Evolutionary conservation across 1,140 invertebrate genomes (phyloP), one percentile per base, ranked within the genome.

Genomic region (Helicoverpa zea): DNA sequence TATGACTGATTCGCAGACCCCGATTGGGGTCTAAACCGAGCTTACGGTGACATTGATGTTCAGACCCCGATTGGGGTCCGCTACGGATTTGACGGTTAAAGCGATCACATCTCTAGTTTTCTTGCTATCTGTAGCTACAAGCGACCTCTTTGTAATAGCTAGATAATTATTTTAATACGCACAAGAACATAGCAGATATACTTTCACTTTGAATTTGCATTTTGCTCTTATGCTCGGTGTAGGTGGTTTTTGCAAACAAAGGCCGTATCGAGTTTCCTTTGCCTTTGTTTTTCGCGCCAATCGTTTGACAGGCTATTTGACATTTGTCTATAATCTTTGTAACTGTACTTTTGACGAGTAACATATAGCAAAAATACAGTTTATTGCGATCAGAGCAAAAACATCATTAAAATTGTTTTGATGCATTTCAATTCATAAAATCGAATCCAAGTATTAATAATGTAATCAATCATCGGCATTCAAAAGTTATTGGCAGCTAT

Each of bases 111-210:
- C 47, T 59, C 16, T 1, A 61, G 23, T 14, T 73, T 80, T 63
- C 29, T 63, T 84, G 77, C 49, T 63, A 75, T 80, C 84, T 77
- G 75, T 87, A 81, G 72, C 82, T 84, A 77, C 35, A 81, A 81
- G 70, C 80, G 80, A 79, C 74, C 74, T 77, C 74, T 77, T 81
- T 78, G 75, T 73, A 72, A 73, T 83, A 80, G 66, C 59, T 30
- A 83, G 82, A 86, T 86, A 88, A 89, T 89, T 87, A 87, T 86
- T 88, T 88, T 88, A 88, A 84, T 88, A 84, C 86, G 83, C 78
- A 83, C 82, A 83, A 85, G 82, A 87, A 82, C 79, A 82, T 72
- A 81, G 79, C 54, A 76, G 64, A 64, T 73, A 82, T 85, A 87
- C 88, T 89, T 88, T 89, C 88, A 84, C 88, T 87, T 29, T 49